Base-by-base conservation (phyloP, 2,888 invertebrate genomes). In the Pelosia muscerda region DNA sequence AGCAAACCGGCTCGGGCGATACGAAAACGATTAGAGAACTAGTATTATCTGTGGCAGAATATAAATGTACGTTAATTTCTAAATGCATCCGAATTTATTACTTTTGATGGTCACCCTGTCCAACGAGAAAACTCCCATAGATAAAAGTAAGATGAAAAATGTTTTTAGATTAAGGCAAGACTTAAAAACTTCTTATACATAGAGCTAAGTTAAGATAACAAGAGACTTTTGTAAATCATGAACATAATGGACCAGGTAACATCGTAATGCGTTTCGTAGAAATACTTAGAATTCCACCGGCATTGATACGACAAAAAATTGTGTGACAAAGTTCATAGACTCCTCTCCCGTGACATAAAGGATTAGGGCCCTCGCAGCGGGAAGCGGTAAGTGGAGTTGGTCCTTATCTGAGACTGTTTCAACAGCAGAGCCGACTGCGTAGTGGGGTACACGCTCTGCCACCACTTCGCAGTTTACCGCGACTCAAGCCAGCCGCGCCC, bases 321-420 rank as follows among this genome's bases (percentile, higher is more conserved):
- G 78, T 80, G 82, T 84, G 83, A 86, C 88, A 89, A 88, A 88
- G 90, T 91, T 91, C 89, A 88, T 90, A 90, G 90, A 89, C 90
- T 88, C 85, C 79, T 84, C 78, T 84, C 80, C 72, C 73, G 74
- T 69, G 72, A 73, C 77, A 74, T 81, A 88, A 90, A 90, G 90
- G 90, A 91, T 92, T 91, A 90, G 90, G 87, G 89, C 81, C 88
- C 84, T 87, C 89, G 78, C 87, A 84, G 88, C 90, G 90, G 92
- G 92, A 90, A 86, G 87, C 86, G 86, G 81, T 80, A 81, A 86
- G 84, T 85, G 84, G 88, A 84, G 86, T 85, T 86, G 87, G 89
- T 89, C 92, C 92, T 93, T 93, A 93, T 93, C 93, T 90, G 83
- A 80, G 86, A 84, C 85, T 78, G 88, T 90, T 91, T 88, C 87